Evolutionary conservation across 2,113 vertebrate species (phyloP), one percentile per base, ranked within the genome.

Genomic region (Phylloscopus whistleri): DNA sequence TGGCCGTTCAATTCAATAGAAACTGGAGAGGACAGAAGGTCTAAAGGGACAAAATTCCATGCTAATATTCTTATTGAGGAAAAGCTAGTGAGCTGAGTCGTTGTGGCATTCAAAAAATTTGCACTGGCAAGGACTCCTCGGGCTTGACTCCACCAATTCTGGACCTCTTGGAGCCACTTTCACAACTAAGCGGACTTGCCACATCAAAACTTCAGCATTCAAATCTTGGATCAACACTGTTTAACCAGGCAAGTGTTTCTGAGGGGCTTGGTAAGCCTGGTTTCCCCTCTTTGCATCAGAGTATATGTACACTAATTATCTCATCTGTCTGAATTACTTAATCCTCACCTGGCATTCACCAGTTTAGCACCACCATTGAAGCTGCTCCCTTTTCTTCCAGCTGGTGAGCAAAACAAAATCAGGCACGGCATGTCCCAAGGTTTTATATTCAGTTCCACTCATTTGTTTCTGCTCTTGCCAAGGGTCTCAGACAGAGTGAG

Each of bases 401-500:
- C 27, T 70, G 13, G 43, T 48, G 48, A 88, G 26, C 12, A 77
- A 63, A 96, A 67, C 41, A 87, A 90, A 79, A 39, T 21, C 68
- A 80, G 59, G 75, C 33, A 33, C 41, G 59, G 23, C 9, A 70
- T 82, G 95, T 87, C 76, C 52, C 44, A 46, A 72, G 64, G 60
- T 63, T 89, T 92, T 72, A 10, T 70, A 52, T 88, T 80, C 30
- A n/a, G 35, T 41, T 67, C 39, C 18, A n/a, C 10, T 89, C 31
- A 46, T 68, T 70, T 63, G 33, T 27, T 80, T 77, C 55, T 84
- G 22, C n/a, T 75, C 44, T 84, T 72, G 48, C 44, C 68, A 95
- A 90, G 83, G 17, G 35, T 56, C 44, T 86, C 83, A 90, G 88
- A 90, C 52, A 81, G 48, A 80, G 33, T 74, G 23, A 94, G n/a